Evolutionary conservation across 2,888 invertebrate genomes (phyloP).

Genomic region (Lepetodrilus schrolli): DNA sequence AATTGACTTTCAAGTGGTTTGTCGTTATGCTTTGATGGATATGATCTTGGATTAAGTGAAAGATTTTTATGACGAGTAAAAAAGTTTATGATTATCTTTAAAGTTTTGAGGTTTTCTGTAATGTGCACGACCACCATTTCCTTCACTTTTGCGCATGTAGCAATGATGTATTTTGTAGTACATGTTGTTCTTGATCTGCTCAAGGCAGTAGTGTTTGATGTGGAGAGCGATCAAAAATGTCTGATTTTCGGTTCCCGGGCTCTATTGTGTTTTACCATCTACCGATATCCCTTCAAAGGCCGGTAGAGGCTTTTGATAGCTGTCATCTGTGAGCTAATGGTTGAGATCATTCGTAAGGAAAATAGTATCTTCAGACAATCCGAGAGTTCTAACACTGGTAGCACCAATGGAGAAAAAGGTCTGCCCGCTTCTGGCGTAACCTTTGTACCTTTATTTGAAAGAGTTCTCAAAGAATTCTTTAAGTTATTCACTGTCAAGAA

Average conservation of each 20-base stretch:
- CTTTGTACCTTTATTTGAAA: conserved; percentile 8
- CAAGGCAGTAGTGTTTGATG: not conserved
- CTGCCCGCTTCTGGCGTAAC: not conserved
- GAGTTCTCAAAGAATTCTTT: conserved; percentile 2
- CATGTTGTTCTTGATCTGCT: too few species aligned
- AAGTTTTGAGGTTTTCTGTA: too few species aligned
- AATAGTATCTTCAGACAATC: conserved; percentile 21
- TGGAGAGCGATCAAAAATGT: not conserved
- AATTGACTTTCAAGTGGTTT: too few species aligned
- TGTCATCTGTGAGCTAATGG: conserved; percentile 16
- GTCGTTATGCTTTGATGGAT: too few species aligned
- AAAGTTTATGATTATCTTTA: too few species aligned
- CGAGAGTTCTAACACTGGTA: not conserved
- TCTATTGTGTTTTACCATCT: not conserved
- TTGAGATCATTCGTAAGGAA: not conserved
- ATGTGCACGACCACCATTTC: too few species aligned
- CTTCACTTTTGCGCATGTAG: too few species aligned
- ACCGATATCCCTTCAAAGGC: not conserved
- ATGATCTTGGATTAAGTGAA: too few species aligned
- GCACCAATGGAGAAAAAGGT: not conserved
- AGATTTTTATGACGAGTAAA: too few species aligned
- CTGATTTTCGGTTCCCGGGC: not conserved
- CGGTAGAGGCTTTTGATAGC: not conserved
- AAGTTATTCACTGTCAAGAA: not conserved
- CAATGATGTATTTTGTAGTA: too few species aligned